phyloP scores from a whole-genome alignment of 2,797 vertebrate genomes.

The Diceros bicornis region DNA sequence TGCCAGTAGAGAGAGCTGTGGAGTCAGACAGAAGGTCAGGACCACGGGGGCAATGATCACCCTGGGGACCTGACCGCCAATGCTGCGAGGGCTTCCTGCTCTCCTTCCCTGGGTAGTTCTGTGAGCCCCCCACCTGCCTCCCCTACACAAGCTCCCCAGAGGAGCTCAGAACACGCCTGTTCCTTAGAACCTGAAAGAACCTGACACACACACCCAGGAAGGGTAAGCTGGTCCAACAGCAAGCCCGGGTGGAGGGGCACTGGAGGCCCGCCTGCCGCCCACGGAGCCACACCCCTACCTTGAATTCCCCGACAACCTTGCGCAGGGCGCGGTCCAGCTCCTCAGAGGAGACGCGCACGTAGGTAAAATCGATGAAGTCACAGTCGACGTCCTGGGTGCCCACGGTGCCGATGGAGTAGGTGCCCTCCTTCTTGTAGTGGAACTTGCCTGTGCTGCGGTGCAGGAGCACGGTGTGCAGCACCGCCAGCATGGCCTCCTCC shows the following conservation, averaged over 20 bases:
- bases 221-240: neutral
- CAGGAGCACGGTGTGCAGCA: conserved; percentile 96
- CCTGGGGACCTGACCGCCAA: neutral
- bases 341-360: conserved; percentile 96
- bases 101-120: neutral
- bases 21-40: neutral
- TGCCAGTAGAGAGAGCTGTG: neutral
- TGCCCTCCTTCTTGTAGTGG: conserved; percentile 99
- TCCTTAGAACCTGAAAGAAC: neutral
- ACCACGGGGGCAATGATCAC: neutral
- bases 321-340: conserved; percentile 97
- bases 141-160: neutral
- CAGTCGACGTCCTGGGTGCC: conserved; percentile 98
- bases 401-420: conserved; percentile 98
- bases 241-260: neutral
- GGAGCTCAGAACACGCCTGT: neutral
- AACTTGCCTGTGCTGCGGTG: conserved; percentile 99
- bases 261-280: fast-evolving
- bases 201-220: neutral
- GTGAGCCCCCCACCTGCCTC: no score
- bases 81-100: neutral
- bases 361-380: conserved; percentile 98
- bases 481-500: conserved; percentile 96
- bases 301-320: conserved; percentile 96
- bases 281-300: conserved; percentile 88